phyloP scores from a whole-genome alignment of 2,888 invertebrate genomes.

The Thecocarcelia acutangulata region DNA sequence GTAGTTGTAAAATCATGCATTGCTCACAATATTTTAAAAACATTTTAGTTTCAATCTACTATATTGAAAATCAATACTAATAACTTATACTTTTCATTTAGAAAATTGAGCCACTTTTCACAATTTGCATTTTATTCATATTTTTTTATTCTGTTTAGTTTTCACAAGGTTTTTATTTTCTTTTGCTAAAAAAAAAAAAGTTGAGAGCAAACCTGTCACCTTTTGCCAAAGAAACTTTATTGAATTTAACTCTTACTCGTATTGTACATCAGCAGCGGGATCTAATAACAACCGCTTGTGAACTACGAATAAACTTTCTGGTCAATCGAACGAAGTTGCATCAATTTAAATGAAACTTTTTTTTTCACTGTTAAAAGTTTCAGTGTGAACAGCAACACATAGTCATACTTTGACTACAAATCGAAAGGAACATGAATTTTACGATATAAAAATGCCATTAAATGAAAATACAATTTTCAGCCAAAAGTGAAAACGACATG shows the following conservation, averaged over 20 bases:
- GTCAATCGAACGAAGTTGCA: constrained; percentile 67
- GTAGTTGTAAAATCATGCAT: too few relatives aligned
- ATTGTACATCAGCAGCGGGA: constrained; percentile 31
- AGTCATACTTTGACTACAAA: not conserved
- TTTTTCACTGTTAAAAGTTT: constrained; percentile 37
- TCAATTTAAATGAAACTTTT: constrained; percentile 55
- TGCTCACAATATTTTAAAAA: too few relatives aligned
- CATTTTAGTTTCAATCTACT: too few relatives aligned
- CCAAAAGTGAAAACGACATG: not conserved
- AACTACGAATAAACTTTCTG: constrained; percentile 54
- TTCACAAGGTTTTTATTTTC: constrained; percentile 32
- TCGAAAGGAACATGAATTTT: not conserved
- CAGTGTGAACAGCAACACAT: constrained; percentile 7
- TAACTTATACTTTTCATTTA: too few relatives aligned
- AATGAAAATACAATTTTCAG: not conserved
- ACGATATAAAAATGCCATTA: not conserved
- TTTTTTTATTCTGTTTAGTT: not conserved
- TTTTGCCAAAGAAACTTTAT: constrained; percentile 32
- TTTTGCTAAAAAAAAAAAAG: constrained; percentile 6
- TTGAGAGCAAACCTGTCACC: constrained; percentile 51
- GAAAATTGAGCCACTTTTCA: not conserved
- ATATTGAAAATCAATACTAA: too few relatives aligned
- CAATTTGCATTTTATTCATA: constrained; percentile 9
- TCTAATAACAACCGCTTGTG: constrained; percentile 12
- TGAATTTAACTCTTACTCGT: constrained; percentile 42